A percentile compares a stretch with the other conserved stretches of the same genome.
These are phyloP conservation scores for Drosophila azteca DNA, from an alignment of 1,140 invertebrate genomes.

Conservation along the genomic window DNA sequence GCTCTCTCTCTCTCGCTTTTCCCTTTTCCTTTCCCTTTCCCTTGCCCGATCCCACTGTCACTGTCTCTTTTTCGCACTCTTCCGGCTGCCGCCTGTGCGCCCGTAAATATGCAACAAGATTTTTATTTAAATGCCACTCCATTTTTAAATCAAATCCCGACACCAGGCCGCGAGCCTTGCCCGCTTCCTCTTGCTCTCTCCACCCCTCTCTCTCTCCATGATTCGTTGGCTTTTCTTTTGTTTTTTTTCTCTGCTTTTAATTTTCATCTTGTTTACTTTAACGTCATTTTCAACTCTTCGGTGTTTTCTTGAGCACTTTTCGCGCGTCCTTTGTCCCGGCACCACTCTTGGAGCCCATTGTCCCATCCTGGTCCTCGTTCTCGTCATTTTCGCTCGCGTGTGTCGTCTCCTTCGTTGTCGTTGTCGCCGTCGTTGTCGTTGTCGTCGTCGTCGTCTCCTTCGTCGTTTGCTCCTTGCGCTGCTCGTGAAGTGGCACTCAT, in stretches of 20 bases:
- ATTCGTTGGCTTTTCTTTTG: slow-evolving; percentile 24
- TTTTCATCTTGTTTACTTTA: slow-evolving; percentile 83
- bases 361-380: slow-evolving; percentile 39
- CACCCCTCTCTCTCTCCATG: slow-evolving; percentile 11
- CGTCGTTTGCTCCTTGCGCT: slow-evolving; percentile 60
- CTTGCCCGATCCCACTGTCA: not conserved
- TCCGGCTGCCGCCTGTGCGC: slow-evolving; percentile 10
- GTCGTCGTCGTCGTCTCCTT: slow-evolving; percentile 19
- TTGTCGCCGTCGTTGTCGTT: slow-evolving; percentile 40
- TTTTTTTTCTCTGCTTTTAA: slow-evolving; percentile 64
- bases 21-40: not conserved
- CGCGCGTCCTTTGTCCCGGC: slow-evolving; percentile 59
- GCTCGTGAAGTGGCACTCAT: slow-evolving; percentile 82
- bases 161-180: slow-evolving; percentile 42
- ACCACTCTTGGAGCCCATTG: slow-evolving; percentile 25
- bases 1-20: not conserved
- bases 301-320: slow-evolving; percentile 78
- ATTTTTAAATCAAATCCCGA: slow-evolving; percentile 81
- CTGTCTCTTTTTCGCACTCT: not conserved
- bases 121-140: slow-evolving; percentile 82
- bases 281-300: slow-evolving; percentile 83
- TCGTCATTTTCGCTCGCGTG: slow-evolving; percentile 63
- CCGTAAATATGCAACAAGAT: slow-evolving; percentile 79
- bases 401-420: slow-evolving; percentile 45
- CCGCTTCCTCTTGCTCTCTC: slow-evolving; percentile 1